Percentiles rank a stretch among this genome's conserved stretches.
Conservation (phyloP, 1,140 invertebrate genomes). For the Neodiprion pinetum region DNA sequence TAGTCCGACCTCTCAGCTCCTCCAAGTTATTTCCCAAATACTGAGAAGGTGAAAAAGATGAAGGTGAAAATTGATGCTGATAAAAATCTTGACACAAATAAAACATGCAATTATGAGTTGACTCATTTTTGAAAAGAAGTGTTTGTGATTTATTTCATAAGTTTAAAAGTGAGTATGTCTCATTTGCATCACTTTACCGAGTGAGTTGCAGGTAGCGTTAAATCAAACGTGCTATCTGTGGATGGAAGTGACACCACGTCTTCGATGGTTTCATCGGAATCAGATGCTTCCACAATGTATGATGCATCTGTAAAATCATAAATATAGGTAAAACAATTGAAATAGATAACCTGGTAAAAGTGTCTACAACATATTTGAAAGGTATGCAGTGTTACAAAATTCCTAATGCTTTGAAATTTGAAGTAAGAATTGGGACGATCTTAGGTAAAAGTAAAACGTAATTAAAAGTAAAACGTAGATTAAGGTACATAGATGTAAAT, state of each 20-base stretch:
- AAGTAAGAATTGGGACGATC: no score
- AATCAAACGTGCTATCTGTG: conserved; percentile 55
- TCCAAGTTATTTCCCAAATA: conserved; percentile 72
- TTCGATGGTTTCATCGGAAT: not conserved
- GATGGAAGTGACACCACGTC: not conserved
- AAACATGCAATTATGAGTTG: conserved; percentile 16
- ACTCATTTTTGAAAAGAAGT: not conserved
- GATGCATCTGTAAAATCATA: not conserved
- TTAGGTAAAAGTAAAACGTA: no score
- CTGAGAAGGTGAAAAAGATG: conserved; percentile 44
- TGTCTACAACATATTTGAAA: no score
- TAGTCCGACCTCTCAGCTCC: conserved; percentile 68
- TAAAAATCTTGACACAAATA: conserved; percentile 5
- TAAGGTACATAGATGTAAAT: no score
- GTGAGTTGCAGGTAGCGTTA: conserved; percentile 60
- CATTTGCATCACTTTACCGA: conserved; percentile 52
- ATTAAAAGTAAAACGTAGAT: no score
- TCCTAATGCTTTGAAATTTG: no score
- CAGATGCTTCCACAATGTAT: not conserved
- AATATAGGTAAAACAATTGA: no score
- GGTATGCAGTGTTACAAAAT: no score
- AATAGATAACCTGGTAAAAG: no score
- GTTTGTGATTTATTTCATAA: conserved; percentile 11
- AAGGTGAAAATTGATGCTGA: not conserved
- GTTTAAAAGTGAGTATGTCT: not conserved